phyloP scores from a whole-genome alignment of 2,113 vertebrate species.

The Halcyon senegalensis region DNA sequence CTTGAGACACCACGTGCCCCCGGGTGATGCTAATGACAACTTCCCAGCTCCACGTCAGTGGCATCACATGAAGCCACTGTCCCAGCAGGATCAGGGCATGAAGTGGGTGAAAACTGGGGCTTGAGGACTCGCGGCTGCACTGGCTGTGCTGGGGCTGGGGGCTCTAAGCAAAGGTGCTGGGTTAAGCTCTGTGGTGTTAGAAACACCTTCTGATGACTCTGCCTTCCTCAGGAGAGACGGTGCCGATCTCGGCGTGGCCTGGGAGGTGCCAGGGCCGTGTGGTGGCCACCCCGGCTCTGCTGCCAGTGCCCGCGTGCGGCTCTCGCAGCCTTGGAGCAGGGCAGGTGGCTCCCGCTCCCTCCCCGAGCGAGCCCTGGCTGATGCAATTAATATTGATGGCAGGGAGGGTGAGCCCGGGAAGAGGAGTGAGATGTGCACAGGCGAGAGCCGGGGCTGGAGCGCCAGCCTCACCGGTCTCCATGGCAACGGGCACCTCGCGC shows the following conservation, averaged over 20 bases:
- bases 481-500: conserved; percentile 73
- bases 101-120: neutral
- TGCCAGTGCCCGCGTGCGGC: rapidly evolving
- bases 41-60: neutral
- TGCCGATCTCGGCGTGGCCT: rapidly evolving
- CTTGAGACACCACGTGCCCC: too few species aligned
- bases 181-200: neutral
- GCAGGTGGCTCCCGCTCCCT: neutral
- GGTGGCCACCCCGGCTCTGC: rapidly evolving
- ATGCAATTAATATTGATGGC: conserved; percentile 40
- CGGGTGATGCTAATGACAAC: neutral
- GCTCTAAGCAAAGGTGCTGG: neutral
- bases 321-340: neutral
- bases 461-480: conserved; percentile 64
- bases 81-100: neutral
- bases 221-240: too few species aligned
- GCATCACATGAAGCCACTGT: too few species aligned
- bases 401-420: neutral
- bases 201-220: rapidly evolving
- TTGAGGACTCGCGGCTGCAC: neutral
- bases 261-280: neutral
- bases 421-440: conserved; percentile 5
- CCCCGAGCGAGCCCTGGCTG: neutral
- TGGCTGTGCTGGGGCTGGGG: neutral
- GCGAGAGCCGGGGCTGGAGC: conserved; percentile 71